Conservation (phyloP, 2,797 vertebrate genomes). For the Alauda arvensis region DNA sequence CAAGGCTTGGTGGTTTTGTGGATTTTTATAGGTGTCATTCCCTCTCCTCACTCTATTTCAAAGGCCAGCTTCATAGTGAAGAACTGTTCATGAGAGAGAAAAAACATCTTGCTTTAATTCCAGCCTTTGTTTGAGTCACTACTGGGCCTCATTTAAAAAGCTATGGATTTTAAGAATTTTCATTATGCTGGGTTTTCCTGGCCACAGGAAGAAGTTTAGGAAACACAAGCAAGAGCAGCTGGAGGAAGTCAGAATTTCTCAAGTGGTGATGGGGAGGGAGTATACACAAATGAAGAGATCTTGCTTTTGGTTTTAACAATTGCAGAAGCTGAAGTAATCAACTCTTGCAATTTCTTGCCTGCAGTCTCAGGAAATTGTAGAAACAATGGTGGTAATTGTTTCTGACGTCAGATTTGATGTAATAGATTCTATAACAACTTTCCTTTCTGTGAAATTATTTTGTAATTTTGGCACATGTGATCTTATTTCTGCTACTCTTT, state of each 20-base stretch:
- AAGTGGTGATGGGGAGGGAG: background rate
- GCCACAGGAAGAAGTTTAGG: background rate
- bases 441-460: background rate
- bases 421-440: background rate
- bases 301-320: background rate
- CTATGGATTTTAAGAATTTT: background rate
- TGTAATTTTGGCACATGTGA: background rate
- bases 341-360: background rate
- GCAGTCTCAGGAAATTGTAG: background rate
- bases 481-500: background rate
- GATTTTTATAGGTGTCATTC: background rate
- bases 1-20: background rate
- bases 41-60: background rate
- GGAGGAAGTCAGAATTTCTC: background rate
- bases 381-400: background rate
- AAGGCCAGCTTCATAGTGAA: background rate
- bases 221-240: background rate
- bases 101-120: background rate
- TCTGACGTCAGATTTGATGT: background rate
- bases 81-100: background rate
- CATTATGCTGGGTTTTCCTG: background rate
- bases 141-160: background rate
- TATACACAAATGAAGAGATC: background rate
- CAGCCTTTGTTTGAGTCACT: background rate
- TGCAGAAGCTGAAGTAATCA: slow-evolving; percentile 4